Evolutionary conservation across 2,113 vertebrate species (phyloP).

Genomic region (Phalacrocorax pelagicus): DNA sequence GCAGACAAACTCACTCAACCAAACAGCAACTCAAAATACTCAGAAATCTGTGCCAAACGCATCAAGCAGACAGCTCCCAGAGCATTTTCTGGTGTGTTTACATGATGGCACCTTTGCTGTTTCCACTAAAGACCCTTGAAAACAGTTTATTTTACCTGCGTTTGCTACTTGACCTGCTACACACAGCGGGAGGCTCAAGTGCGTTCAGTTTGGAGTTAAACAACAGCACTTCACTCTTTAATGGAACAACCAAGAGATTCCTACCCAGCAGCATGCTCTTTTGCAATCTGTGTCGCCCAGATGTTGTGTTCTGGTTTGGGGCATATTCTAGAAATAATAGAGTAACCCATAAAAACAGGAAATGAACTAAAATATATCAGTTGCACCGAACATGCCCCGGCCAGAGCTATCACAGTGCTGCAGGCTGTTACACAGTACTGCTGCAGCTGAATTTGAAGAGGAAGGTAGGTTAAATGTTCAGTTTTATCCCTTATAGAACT

Average conservation of each 20-base stretch:
- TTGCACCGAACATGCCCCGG: not conserved
- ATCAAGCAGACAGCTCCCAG: not conserved
- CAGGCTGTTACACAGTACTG: not conserved
- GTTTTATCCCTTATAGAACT: not conserved
- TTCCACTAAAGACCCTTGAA: not conserved
- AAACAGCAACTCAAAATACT: not conserved
- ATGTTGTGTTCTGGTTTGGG: not conserved
- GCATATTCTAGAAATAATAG: not conserved
- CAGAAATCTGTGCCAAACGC: not conserved
- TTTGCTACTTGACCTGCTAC: not conserved
- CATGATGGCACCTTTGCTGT: not conserved
- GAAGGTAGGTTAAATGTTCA: not conserved
- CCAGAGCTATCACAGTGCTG: not conserved
- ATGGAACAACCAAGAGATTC: not conserved
- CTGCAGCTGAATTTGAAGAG: not conserved
- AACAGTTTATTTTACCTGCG: not conserved
- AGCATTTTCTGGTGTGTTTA: not conserved
- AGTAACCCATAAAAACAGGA: constrained; percentile 13
- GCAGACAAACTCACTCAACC: not conserved
- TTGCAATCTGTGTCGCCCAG: not conserved
- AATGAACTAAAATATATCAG: not conserved
- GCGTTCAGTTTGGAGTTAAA: not conserved
- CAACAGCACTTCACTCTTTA: not conserved
- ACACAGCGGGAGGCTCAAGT: not conserved
- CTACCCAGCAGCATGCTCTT: not conserved